Evolutionary conservation across 2,797 vertebrate genomes (phyloP).

Genomic region (Danio albolineatus): DNA sequence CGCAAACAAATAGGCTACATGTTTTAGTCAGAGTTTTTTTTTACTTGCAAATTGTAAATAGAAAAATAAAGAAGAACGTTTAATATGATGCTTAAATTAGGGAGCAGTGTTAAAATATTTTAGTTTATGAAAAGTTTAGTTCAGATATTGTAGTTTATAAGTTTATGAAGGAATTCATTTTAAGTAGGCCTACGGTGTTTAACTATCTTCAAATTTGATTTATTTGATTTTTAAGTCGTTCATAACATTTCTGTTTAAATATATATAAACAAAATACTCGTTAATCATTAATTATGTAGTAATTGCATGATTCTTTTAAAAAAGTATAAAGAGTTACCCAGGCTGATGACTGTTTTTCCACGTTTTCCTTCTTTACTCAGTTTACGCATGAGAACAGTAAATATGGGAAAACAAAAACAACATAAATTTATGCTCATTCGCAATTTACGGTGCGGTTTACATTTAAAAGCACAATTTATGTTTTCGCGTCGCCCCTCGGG

Average conservation of each 20-base stretch:
- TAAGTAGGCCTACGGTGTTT: neutral
- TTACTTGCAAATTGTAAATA: neutral
- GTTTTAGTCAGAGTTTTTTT: too few relatives aligned
- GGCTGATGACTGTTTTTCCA: neutral
- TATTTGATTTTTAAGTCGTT: neutral
- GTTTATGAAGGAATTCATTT: neutral
- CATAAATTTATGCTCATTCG: neutral
- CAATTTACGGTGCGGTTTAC: constrained; percentile 15
- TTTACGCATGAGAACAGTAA: neutral
- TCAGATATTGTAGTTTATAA: neutral
- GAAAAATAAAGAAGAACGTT: neutral
- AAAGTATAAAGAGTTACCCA: neutral
- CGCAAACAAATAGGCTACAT: neutral
- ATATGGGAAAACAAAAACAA: neutral
- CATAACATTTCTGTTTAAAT: neutral
- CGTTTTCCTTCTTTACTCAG: neutral
- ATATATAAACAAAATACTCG: neutral
- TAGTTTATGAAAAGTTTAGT: too few relatives aligned
- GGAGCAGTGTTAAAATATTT: neutral
- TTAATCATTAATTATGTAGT: neutral
- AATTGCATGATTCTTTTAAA: neutral
- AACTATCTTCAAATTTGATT: neutral
- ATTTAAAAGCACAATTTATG: neutral
- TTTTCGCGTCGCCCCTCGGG: constrained; percentile 4
- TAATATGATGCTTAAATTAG: neutral